Base-by-base conservation (phyloP, 2,113 vertebrate genomes). In the Hippocampus guttulatus region DNA sequence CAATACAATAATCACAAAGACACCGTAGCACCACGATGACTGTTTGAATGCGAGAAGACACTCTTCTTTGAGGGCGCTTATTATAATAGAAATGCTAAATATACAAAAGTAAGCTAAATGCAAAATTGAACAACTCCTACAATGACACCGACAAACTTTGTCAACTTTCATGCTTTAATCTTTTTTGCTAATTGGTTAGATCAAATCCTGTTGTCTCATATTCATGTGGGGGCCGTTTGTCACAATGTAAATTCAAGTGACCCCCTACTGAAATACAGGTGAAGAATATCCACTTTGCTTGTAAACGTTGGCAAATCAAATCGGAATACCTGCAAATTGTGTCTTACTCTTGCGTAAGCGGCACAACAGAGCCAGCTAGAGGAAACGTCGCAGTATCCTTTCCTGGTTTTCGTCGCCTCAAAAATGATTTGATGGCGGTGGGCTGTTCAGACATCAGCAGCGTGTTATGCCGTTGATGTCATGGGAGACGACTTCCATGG, bases 381-480 rank as follows among this genome's bases (percentile, higher is more conserved):
- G 7, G 8, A 23, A 23, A 10, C 52, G 10, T 23, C 20, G n/a
- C 21, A 2, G 3, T n/a, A 9, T 27, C 55, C 55, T 58, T 5
- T 62, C 30, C 21, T 41, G 30, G 16, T 63, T 63, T 63, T 21
- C 11, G 3, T 74, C 62, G 25, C 62, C 47, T 55, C 75, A 74
- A 54, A 74, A 71, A 51, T 49, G 63, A 57, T 62, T 15, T 27
- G 10, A 4, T 69, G 71, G 69, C 64, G 52, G 52, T 73, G 74
- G 72, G 67, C 71, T 84, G 64, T 71, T 71, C 67, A 81, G 84
- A 85, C 72, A 73, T 80, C 64, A 62, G 78, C 51, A 41, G 69
- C 49, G 20, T 81, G 77, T 78, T 82, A 82, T 79, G 67, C 40
- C 14, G 81, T 82, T 91, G 88, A 91, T 88, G 89, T 91, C 88